Percentiles rank a stretch among this genome's conserved stretches.
Conservation (phyloP, 2,797 vertebrate species). For the Coilia nasus region DNA sequence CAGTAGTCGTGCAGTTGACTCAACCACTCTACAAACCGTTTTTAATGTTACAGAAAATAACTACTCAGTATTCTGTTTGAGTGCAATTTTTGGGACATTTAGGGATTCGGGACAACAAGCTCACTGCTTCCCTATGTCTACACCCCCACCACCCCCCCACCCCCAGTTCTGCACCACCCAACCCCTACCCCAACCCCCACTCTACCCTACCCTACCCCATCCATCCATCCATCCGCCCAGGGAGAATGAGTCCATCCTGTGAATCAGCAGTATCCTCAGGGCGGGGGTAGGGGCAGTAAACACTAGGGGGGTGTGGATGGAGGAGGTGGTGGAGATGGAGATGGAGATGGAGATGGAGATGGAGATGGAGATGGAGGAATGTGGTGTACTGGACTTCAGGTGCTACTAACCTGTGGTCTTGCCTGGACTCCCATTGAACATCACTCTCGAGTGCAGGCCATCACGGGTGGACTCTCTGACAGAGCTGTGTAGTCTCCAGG, state of each 20-base stretch:
- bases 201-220: too few relatives aligned
- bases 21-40: too few relatives aligned
- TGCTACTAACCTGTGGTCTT: conserved; percentile 37
- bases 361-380: conserved; percentile 5
- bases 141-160: background rate
- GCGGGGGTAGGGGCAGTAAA: background rate
- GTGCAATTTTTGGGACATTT: too few relatives aligned
- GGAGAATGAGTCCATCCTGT: background rate
- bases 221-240: background rate
- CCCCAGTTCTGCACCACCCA: background rate
- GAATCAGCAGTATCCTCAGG: background rate
- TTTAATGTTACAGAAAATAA: background rate
- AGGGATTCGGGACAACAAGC: too few relatives aligned
- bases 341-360: background rate
- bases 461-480: background rate
- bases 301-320: background rate
- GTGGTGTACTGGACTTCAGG: conserved; percentile 15
- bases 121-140: background rate
- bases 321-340: background rate
- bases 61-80: too few relatives aligned
- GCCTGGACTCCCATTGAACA: background rate
- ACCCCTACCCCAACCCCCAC: background rate
- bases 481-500: conserved; percentile 29
- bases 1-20: too few relatives aligned
- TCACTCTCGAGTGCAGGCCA: background rate